Evolutionary conservation across 2,797 vertebrate species (phyloP).

Genomic region (Hapalemur alaotrensis): DNA sequence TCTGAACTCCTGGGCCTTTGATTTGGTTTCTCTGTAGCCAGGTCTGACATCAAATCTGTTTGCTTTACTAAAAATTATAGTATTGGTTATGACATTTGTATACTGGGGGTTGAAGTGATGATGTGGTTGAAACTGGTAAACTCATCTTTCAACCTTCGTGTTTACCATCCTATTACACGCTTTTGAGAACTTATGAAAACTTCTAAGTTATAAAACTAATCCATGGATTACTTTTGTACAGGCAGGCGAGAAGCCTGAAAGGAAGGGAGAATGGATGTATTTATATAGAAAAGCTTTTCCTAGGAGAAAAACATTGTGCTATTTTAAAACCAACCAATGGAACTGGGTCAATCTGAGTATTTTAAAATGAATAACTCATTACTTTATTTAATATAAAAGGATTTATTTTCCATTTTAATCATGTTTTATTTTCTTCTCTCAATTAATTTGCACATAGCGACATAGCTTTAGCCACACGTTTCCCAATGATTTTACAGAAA

Average conservation of each 20-base stretch:
- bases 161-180: background rate
- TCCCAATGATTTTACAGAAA: conserved; percentile 5
- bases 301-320: background rate
- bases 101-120: background rate
- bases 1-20: background rate
- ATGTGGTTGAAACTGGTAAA: background rate
- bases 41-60: background rate
- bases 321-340: conserved; percentile 26
- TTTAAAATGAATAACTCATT: conserved; percentile 23
- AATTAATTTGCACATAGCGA: background rate
- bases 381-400: conserved; percentile 1
- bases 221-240: background rate
- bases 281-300: background rate
- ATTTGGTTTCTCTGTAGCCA: background rate
- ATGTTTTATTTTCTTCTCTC: background rate
- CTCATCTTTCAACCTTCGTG: background rate
- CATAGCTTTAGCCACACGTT: background rate
- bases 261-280: background rate
- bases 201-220: background rate
- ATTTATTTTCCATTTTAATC: background rate
- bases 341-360: background rate
- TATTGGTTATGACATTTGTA: background rate
- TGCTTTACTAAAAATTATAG: background rate
- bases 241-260: background rate
- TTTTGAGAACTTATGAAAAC: background rate